Base-by-base conservation (phyloP, 2,797 vertebrate species). In the Myotis vivesi region DNA sequence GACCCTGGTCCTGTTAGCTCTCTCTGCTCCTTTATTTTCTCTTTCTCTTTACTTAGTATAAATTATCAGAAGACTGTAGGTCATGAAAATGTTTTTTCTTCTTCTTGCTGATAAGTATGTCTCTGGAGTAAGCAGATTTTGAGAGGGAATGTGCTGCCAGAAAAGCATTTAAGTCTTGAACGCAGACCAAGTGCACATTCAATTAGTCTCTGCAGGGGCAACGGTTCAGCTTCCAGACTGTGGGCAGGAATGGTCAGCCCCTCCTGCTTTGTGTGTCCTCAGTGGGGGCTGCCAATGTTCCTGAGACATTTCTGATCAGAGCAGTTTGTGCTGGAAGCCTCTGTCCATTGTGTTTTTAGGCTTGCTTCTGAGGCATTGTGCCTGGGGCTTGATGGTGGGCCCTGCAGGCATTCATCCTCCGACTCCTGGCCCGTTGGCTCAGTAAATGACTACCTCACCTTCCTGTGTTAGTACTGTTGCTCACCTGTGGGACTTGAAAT, bases 111-210 rank as follows among this genome's bases (percentile, higher is more conserved):
- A 22, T 92, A 46, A 93, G 62, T 64, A 8, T 57, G 36, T 77
- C 57, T 96, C 88, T 22, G 44, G 71, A 83, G 62, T 66, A 93
- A 96, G 92, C 87, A 73, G 36, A 71, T 95, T 95, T 79, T 57
- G 81, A 92, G 88, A 95, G 62, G 66, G 83, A 59, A 28, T 87
- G 49, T 73, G 28, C 92, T 94, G 93, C 95, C 95, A 95, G 88
- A 49, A 95, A 93, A 69, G 79, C 96, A 89, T 91, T 94, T 94
- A 95, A 77, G 82, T 82, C 41, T 94, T 94, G 93, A 97, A 96
- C 57, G 1, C 23, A 57, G 89, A 95, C 94, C 93, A 97, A 95
- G 73, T 91, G 36, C 13, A 36, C 13, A 66, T 91, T 82, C 44
- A 49, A 5, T 93, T 68, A n/a, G 20, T 66, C 53, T 91, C 72